Evolutionary conservation across 2,888 invertebrate genomes (phyloP).

Genomic region (Epinotia brunnichana): DNA sequence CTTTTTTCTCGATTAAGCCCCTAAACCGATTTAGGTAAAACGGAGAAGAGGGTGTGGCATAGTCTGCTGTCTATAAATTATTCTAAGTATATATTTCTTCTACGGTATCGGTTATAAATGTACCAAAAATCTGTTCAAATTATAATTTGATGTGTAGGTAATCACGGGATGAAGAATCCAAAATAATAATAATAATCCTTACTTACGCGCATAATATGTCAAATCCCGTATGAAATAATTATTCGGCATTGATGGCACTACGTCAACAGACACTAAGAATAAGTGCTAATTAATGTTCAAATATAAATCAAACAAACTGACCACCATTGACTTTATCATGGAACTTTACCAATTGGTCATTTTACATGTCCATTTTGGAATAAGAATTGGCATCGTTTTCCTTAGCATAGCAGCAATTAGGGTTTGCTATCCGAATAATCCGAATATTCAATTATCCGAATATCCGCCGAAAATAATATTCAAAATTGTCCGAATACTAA

Average conservation of each 20-base stretch:
- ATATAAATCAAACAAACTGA: conserved; percentile 48
- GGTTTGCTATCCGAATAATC: no score
- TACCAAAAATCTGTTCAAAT: no score
- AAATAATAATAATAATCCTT: not conserved
- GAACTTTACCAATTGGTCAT: conserved; percentile 49
- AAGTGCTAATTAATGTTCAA: conserved; percentile 56
- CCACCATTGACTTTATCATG: conserved; percentile 45
- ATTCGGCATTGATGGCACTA: conserved; percentile 49
- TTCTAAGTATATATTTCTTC: no score
- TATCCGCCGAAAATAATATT: no score
- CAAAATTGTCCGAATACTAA: no score
- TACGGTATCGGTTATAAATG: no score
- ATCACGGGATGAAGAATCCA: not conserved
- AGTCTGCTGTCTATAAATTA: no score
- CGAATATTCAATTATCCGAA: no score
- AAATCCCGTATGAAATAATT: conserved; percentile 43
- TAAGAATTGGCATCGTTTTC: conserved; percentile 5
- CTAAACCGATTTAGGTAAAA: no score
- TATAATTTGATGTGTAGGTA: not conserved
- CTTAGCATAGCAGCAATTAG: conserved; percentile 38
- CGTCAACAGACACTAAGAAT: conserved; percentile 48
- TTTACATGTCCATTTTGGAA: conserved; percentile 44
- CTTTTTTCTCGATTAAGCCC: no score
- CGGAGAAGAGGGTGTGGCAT: no score
- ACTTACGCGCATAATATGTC: not conserved